Base-by-base conservation (phyloP, 2,888 invertebrate species). In the Tridacna crocea region DNA sequence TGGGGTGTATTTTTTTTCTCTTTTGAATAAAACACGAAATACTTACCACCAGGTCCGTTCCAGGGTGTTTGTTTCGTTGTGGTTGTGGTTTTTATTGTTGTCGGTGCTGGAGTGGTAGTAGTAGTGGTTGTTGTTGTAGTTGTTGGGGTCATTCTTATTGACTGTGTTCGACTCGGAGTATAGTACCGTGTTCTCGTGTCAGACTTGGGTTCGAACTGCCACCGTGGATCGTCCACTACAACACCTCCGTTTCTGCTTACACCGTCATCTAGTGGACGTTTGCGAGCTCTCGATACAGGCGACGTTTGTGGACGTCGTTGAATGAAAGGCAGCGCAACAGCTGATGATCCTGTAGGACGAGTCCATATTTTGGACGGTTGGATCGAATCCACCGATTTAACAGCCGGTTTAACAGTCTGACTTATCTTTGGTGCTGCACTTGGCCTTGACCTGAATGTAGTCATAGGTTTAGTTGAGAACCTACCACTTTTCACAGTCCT, bases 381-480 rank as follows among this genome's bases (percentile, higher is more conserved):
- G 12, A 66, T 36, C 10, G 27, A 17, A 1, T 66, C 66, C 2
- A 66, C 12, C 19, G 46, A 36, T 46, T 66, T 36, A 66, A 66
- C 26, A 73, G 36, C 58, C 19, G 19, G 55, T 24, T 1, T 36
- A 27, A n/a, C 15, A 10, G 26, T 55, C 17, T 19, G 46, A 63
- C 13, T 65, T 47, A 15, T 70, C 24, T 75, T 11, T 65, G 78
- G 11, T 13, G 63, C 26, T 19, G 46, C n/a, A 8, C 15, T 19
- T 6, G 55, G 55, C 15, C 15, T 19, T 19, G 19, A 19, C 55
- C 17, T 55, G 55, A 19, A 19, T 55, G 55, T 55, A 55, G 19
- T 19, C 17, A 47, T 63, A 19, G 72, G 51, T 26, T 75, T 75
- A 22, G 82, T 82, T 19, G 82, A 65, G 66, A 63, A 58, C 15